Base-by-base conservation (phyloP, 2,113 vertebrate species). In the Athene cunicularia region DNA sequence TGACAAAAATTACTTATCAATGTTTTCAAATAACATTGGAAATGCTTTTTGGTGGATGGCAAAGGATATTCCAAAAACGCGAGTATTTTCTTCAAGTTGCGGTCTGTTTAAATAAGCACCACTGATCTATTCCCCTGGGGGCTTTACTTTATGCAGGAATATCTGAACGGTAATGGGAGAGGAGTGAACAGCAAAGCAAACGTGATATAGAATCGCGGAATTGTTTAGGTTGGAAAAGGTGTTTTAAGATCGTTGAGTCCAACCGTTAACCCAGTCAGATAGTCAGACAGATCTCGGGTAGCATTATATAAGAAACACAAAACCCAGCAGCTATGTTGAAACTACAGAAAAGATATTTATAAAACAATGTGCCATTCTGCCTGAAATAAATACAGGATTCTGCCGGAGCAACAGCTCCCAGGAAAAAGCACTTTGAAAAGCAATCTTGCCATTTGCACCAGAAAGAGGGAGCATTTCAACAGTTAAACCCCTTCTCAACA, bases 291-390 rank as follows among this genome's bases (percentile, higher is more conserved):
- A 91, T 58, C 92, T 79, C 26, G 39, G 85, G 92, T 14, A 66
- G 93, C 81, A 56, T 97, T 96, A 97, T 91, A 76, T 95, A 97
- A 97, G 96, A 83, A 95, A 92, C 84, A 94, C 92, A 94, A 94
- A 93, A 95, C 95, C 76, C 86, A 68, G 76, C 93, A 93, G 93
- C 96, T 90, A 43, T 81, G 74, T 77, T 56, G 94, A 94, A 97
- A 94, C 89, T 93, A 91, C 71, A 94, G 96, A 91, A 91, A 67
- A 97, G 91, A 95, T 91, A 93, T 96, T 95, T 93, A 95, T 86
- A 95, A 95, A 96, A 95, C 96, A 95, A 88, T 89, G 89, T 95
- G 93, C 89, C 86, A 76, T 95, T 94, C 94, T 91, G 91, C 96
- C 94, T 37, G 80, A 96, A 95, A 97, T 95, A 97, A 96, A 94